Evolutionary conservation across 2,888 invertebrate genomes (phyloP), one percentile per base, ranked within the genome.

Genomic region (Drosophila infuscata): DNA sequence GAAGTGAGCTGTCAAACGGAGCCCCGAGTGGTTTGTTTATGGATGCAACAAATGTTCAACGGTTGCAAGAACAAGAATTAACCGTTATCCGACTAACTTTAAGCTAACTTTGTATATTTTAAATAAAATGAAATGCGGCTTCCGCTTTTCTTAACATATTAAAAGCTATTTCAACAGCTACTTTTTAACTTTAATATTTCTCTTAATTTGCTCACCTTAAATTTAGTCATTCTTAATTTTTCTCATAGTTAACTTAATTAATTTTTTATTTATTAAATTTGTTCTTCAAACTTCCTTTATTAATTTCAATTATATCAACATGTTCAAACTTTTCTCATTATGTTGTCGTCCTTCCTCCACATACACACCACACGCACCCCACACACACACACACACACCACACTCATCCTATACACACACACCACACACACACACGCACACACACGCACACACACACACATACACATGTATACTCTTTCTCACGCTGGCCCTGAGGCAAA

Each of bases 401-500:
- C n/a, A n/a, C n/a, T n/a, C n/a, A n/a, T n/a, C n/a, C n/a, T n/a
- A n/a, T n/a, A 12, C 12, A 11, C 20, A 20, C 20, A 43, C 11
- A 20, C 9, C 25, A 25, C 12, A 11, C 17, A 12, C 6, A 11
- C 11, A 33, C 11, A 29, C n/a, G 20, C 7, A 9, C 8, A 20
- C 15, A 20, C n/a, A 38, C 17, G 11, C 17, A 3, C 17, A 15
- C 4, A 35, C 5, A 7, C 3, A n/a, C 12, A 11, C 20, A 20
- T 11, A 43, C 11, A 20, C 11, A 43, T 3, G 8, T 5, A 54
- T 9, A 17, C 30, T 25, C n/a, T 66, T 76, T 78, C 78, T 81
- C 78, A 81, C 72, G 78, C 77, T 77, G 38, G 43, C 46, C 49
- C 57, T 41, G 71, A 33, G 51, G 35, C 36, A 63, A 77, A 81